Base-by-base conservation (phyloP, 2,888 invertebrate genomes). In the Cryptocephalus moraei region DNA sequence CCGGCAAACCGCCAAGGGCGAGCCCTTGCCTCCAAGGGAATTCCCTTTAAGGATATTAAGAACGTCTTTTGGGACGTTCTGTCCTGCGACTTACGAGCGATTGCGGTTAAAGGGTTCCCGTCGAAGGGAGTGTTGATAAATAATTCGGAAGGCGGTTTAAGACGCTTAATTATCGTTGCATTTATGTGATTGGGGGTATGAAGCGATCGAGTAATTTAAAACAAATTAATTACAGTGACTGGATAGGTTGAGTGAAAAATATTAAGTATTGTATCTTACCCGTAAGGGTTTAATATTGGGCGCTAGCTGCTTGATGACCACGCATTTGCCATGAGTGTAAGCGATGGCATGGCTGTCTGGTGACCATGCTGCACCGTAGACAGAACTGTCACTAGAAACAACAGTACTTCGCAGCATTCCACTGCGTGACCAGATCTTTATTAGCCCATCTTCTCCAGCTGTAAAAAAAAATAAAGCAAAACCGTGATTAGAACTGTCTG, bases 351-450 rank as follows among this genome's bases (percentile, higher is more conserved):
- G 76, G 56, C 82, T 81, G 57, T 81, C 82, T 0, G 86, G 83
- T 44, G 83, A 82, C 87, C 95, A 97, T 38, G 84, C 81, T 3
- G 91, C 85, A 46, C 83, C 82, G 60, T 92, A 87, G 48, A 94
- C 84, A 0, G 94, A 84, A 45, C 79, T 75, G 61, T 85, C 86
- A 47, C 86, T 87, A 54, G 81, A 80, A 40, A 91, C 82, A 1
- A 95, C 81, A 1, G 88, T 88, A 0, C 95, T 93, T 1, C 99
- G 79, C 10, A 99, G 75, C 78, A 93, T 86, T 10, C 96, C 97
- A 62, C 89, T 91, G 41, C 94, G 77, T 0, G 97, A 97, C 97
- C 97, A 99, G 49, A 97, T 85, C 73, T 96, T 96, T 2, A 97
- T 83, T 47, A 83, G 80, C 1, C 97, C 99, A 73, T 99, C 99